Base-by-base conservation (phyloP, 2,113 vertebrate genomes). In the Eretmochelys imbricata region DNA sequence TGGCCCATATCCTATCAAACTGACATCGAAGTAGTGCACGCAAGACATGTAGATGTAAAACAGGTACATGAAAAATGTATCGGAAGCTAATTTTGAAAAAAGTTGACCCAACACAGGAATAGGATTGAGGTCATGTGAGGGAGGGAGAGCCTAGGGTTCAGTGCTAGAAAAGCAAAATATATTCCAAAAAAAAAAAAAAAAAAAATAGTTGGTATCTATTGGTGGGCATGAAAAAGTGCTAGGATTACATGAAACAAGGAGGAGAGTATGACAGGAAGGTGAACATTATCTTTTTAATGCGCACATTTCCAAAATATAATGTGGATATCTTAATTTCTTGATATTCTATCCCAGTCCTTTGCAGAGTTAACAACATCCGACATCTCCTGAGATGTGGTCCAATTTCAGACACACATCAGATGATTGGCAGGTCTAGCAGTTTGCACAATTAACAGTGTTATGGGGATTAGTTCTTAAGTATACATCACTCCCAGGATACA, bases 381-480 rank as follows among this genome's bases (percentile, higher is more conserved):
- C 0, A 0, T 80, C 20, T 89, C 93, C 89, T 69, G 81, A 0
- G 0, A 82, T 2, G 1, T 6, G 14, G 19, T 94, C 88, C 91
- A 81, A 82, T 51, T 76, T 49, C 7, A 94, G 55, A 55, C 6
- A 94, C 85, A 62, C 49, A 78, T 31, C 65, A 3, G 19, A 59
- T 86, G 19, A 4, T 4, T 0, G 0, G n/a, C 38, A 82, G 31
- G 69, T 86, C 82, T 86, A 84, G 69, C 90, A 10, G 53, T 69
- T 5, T 55, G 22, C 1, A 91, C 2, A 78, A 10, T 17, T 35
- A 88, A 72, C 84, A 95, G 46, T 14, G 62, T 14, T 6, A 10
- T 78, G 81, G 24, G 51, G 76, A 2, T 24, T 10, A 35, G 51
- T 82, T 88, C 91, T 92, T 86, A 57, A 91, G 82, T 2, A 9